phyloP scores from a whole-genome alignment of 2,113 vertebrate genomes.

The Bothrops jararaca region DNA sequence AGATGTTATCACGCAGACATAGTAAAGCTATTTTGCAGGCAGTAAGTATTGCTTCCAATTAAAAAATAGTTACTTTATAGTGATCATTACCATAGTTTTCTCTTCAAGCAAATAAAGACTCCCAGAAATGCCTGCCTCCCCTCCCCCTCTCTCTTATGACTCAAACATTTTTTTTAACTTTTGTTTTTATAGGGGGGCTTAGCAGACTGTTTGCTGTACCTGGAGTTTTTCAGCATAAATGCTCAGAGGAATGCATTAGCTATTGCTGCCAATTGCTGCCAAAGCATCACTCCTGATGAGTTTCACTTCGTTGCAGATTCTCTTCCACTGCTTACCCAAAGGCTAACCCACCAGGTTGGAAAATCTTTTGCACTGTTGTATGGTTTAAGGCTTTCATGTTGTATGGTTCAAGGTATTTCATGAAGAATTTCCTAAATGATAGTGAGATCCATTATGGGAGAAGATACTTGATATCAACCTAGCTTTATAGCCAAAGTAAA shows the following conservation, averaged over 20 bases:
- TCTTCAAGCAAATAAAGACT: neutral
- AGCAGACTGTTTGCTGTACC: constrained; percentile 93
- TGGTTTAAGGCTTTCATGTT: neutral
- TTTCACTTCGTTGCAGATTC: constrained; percentile 99
- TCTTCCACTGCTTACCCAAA: constrained; percentile 94
- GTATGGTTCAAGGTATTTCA: neutral
- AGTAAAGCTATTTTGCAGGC: constrained; percentile 99
- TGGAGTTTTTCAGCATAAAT: constrained; percentile 99
- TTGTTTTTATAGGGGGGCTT: constrained; percentile 83
- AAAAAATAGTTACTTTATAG: neutral
- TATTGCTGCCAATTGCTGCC: constrained; percentile 98
- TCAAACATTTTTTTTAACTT: constrained; percentile 1
- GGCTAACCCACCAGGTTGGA: constrained; percentile 94
- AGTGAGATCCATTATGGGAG: neutral
- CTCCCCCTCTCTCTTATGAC: neutral
- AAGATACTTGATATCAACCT: neutral
- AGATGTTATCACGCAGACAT: constrained; percentile 97
- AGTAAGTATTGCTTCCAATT: constrained; percentile 72
- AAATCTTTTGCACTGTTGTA: neutral
- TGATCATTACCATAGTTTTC: neutral
- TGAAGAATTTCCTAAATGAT: neutral
- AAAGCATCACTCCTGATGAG: constrained; percentile 97
- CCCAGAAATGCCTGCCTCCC: neutral
- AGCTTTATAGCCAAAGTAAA: neutral
- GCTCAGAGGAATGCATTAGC: constrained; percentile 98